Evolutionary conservation across 2,888 invertebrate species (phyloP).

Genomic region (Leptura quadrifasciata): DNA sequence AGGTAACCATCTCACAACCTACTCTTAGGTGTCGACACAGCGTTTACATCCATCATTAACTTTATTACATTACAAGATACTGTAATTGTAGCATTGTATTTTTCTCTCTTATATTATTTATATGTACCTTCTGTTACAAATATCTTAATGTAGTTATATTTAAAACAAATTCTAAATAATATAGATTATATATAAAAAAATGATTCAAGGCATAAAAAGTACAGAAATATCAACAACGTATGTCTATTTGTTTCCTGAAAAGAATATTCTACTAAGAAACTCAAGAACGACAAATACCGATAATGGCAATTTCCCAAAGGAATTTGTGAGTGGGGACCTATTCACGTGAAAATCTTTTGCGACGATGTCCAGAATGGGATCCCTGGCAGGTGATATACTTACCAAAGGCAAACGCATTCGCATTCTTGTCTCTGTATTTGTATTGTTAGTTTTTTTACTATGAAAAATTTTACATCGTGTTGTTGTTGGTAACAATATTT

Average conservation of each 20-base stretch:
- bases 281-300: background rate
- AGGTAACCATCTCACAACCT: no score
- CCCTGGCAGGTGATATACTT: background rate
- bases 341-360: background rate
- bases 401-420: background rate
- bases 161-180: no score
- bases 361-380: background rate
- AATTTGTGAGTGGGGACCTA: background rate
- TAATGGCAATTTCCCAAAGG: background rate
- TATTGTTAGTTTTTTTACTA: background rate
- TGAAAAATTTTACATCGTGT: background rate
- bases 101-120: no score
- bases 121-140: no score
- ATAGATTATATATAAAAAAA: no score
- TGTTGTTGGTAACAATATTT: background rate
- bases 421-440: background rate
- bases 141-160: no score
- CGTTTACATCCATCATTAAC: no score
- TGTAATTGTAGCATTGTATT: no score
- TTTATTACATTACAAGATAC: no score
- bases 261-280: background rate
- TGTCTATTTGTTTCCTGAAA: background rate
- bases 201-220: no score
- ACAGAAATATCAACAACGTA: no score
- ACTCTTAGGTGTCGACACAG: no score